Conservation (phyloP, 1,140 invertebrate species). For the Spodoptera frugiperda region DNA sequence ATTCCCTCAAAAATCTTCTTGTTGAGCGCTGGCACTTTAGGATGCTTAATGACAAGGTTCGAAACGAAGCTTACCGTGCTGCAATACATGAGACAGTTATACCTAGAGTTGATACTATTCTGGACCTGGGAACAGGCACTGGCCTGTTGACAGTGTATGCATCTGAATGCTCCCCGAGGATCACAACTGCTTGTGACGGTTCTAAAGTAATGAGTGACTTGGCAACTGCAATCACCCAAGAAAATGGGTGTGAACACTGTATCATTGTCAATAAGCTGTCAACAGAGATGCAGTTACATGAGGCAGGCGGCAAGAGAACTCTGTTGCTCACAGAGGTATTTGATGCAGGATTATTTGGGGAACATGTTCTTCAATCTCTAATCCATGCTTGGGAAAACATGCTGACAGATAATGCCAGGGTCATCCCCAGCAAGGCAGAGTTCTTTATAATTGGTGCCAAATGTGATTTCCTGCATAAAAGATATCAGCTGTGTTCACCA, state of each 20-base stretch:
- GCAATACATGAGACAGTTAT: conserved; percentile 88
- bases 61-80: conserved; percentile 89
- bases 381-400: conserved; percentile 89
- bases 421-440: conserved; percentile 88
- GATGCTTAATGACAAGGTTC: conserved; percentile 91
- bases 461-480: conserved; percentile 80
- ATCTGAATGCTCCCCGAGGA: conserved; percentile 84
- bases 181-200: conserved; percentile 89
- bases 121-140: conserved; percentile 92
- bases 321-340: conserved; percentile 92
- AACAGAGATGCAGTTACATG: conserved; percentile 79
- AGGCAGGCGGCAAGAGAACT: conserved; percentile 88
- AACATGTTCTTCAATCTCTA: conserved; percentile 89
- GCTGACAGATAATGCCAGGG: conserved; percentile 80
- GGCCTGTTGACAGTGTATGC: conserved; percentile 90
- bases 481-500: conserved; percentile 70
- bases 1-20: conserved; percentile 79
- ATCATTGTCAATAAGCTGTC: conserved; percentile 71
- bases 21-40: conserved; percentile 93
- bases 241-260: conserved; percentile 80
- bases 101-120: conserved; percentile 84
- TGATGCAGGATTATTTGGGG: conserved; percentile 92
- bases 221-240: conserved; percentile 86
- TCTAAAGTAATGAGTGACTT: conserved; percentile 88
- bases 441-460: conserved; percentile 88